A percentile compares a stretch with the other conserved stretches of the same genome.
Evolutionary conservation across 2,113 vertebrate genomes (phyloP).

Genomic region (Grallaria varia): DNA sequence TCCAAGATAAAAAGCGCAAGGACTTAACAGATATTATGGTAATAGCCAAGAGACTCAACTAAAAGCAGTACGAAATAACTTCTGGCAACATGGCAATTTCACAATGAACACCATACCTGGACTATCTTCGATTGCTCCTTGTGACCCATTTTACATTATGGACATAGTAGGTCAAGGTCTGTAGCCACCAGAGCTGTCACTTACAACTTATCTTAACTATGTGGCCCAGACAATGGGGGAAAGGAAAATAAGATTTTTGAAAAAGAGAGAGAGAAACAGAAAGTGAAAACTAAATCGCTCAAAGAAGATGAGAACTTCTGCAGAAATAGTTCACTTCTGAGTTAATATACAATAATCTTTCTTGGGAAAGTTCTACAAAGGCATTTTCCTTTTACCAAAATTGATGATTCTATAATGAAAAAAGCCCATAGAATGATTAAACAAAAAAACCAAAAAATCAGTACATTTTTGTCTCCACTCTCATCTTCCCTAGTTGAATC

Average conservation of each 20-base stretch:
- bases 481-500: neutral
- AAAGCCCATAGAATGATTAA: neutral
- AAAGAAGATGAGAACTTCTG: neutral
- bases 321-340: neutral
- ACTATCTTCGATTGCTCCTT: neutral
- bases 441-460: neutral
- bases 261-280: neutral
- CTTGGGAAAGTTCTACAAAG: neutral
- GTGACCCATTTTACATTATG: neutral
- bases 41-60: neutral
- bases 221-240: neutral
- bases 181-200: neutral
- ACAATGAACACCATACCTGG: neutral
- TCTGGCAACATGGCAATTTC: neutral
- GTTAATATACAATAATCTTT: neutral
- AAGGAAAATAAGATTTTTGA: neutral
- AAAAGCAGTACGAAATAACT: neutral
- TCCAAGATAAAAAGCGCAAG: neutral
- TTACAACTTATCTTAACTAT: neutral
- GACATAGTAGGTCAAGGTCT: neutral
- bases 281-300: neutral
- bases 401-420: neutral
- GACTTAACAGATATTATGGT: neutral
- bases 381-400: neutral
- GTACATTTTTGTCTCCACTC: neutral